phyloP scores from a whole-genome alignment of 2,888 invertebrate species.

The Tribolium freemani region DNA sequence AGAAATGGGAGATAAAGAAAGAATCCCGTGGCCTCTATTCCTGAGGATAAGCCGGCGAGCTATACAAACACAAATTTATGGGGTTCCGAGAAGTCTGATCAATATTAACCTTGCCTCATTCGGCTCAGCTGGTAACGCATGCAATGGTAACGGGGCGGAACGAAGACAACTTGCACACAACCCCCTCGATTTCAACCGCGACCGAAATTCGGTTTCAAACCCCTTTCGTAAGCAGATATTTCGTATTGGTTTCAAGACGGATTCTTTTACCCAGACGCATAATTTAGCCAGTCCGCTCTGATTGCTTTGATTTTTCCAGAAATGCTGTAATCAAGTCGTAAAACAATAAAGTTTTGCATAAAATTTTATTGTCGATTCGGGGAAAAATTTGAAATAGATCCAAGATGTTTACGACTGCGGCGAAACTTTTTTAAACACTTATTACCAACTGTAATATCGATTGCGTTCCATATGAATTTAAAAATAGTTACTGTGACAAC shows the following conservation, averaged over 20 bases:
- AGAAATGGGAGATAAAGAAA: constrained; percentile 25
- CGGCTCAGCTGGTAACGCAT: constrained; percentile 45
- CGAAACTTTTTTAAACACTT: background rate
- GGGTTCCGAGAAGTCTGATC: constrained; percentile 54
- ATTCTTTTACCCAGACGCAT: background rate
- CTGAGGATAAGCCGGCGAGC: constrained; percentile 32
- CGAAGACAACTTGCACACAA: constrained; percentile 25
- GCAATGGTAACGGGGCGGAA: constrained; percentile 32
- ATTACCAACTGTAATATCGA: background rate
- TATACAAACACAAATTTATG: constrained; percentile 47
- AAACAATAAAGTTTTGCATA: background rate
- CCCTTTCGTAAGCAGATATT: constrained; percentile 9
- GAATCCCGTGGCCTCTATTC: constrained; percentile 35
- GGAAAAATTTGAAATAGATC: background rate
- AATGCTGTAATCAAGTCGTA: background rate
- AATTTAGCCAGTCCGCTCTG: background rate
- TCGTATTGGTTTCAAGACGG: constrained; percentile 2
- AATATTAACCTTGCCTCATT: constrained; percentile 50
- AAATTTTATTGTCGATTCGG: background rate
- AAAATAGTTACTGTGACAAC: constrained; percentile 4
- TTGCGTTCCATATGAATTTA: background rate
- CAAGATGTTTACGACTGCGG: background rate
- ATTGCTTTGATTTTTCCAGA: background rate
- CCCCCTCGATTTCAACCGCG: constrained; percentile 1
- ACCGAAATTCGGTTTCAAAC: constrained; percentile 5